phyloP scores from a whole-genome alignment of 2,797 vertebrate species.

The Hozukius guyotensis region DNA sequence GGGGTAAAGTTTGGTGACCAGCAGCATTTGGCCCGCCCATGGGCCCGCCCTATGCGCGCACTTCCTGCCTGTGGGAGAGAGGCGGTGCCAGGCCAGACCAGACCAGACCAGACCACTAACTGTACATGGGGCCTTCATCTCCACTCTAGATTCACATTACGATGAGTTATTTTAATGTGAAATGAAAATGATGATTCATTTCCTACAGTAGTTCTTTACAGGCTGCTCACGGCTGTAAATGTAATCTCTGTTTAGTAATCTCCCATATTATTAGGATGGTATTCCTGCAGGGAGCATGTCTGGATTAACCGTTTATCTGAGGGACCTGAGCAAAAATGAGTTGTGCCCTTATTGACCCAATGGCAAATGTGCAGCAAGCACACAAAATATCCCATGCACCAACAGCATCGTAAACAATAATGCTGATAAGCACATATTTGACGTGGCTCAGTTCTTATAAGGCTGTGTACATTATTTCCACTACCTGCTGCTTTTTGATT shows the following conservation, averaged over 20 bases:
- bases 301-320: neutral
- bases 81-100: neutral
- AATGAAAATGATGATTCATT: neutral
- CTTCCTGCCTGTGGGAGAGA: neutral
- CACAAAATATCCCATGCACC: too few relatives aligned
- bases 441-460: too few relatives aligned
- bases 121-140: neutral
- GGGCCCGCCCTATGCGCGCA: constrained; percentile 69
- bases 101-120: too few relatives aligned
- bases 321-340: neutral
- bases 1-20: constrained; percentile 55
- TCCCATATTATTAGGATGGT: neutral
- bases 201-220: neutral
- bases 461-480: neutral
- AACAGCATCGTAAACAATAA: neutral
- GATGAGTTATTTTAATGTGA: neutral
- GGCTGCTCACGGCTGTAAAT: neutral
- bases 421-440: neutral
- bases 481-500: neutral
- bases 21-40: constrained; percentile 68
- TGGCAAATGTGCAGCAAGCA: neutral
- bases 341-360: neutral
- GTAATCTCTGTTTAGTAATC: neutral
- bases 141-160: neutral
- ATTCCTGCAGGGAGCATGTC: neutral